These are phyloP conservation scores for Pogona vitticeps DNA, from an alignment of 2,113 vertebrate species.

Conservation along the genomic window DNA sequence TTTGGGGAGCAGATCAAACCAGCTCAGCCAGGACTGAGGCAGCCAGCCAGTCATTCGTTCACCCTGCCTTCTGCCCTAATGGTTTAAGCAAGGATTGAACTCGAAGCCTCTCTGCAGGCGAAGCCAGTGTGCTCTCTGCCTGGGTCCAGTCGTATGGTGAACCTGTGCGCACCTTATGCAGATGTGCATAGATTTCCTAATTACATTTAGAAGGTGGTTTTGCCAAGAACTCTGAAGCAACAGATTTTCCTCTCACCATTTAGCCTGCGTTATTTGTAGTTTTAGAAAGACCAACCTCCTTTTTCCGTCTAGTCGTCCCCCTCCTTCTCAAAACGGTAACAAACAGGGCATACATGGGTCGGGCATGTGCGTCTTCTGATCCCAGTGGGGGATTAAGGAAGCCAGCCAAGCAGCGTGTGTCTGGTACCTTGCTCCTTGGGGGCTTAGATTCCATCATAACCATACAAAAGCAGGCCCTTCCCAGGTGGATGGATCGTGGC, in stretches of 20 bases:
- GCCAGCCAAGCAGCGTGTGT: not conserved
- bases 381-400: not conserved
- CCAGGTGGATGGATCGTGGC: not conserved
- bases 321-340: not conserved
- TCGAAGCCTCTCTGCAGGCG: not conserved
- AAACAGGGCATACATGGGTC: not conserved
- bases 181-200: not conserved
- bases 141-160: not conserved
- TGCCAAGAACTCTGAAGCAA: not conserved
- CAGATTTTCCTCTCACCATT: too few species aligned
- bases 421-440: not conserved
- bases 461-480: constrained; percentile 1
- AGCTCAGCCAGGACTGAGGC: not conserved
- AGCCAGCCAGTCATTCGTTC: not conserved
- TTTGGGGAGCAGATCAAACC: too few species aligned
- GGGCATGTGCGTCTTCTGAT: not conserved
- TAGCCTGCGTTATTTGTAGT: not conserved
- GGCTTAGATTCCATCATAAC: constrained; percentile 18
- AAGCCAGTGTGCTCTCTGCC: too few species aligned
- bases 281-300: too few species aligned
- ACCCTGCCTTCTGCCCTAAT: too few species aligned
- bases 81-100: not conserved
- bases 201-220: not conserved
- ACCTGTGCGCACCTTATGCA: not conserved
- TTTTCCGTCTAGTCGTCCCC: not conserved